These are phyloP conservation scores for Decapterus maruadsi DNA, from an alignment of 2,797 vertebrate species.

Conservation along the genomic window DNA sequence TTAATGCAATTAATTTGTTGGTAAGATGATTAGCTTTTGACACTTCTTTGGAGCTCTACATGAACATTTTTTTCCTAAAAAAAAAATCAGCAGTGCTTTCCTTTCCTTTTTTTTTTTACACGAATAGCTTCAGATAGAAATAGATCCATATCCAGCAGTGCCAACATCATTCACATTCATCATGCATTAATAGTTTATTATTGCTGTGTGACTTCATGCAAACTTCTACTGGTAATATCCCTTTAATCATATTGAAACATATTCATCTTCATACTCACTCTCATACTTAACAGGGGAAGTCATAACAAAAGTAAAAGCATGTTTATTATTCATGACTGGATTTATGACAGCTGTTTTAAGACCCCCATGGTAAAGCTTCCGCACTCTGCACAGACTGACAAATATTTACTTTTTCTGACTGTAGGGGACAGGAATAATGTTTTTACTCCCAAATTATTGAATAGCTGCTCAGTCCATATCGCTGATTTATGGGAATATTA, in stretches of 20 bases:
- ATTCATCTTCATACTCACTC: too few relatives aligned
- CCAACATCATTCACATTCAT: neutral
- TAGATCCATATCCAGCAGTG: neutral
- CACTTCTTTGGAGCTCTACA: neutral
- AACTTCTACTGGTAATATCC: too few relatives aligned
- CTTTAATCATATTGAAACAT: too few relatives aligned
- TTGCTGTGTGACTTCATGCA: neutral
- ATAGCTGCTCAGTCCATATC: neutral
- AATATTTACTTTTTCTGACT: neutral
- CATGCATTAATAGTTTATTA: neutral
- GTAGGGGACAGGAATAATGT: neutral
- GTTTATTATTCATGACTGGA: too few relatives aligned
- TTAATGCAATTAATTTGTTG: conserved; percentile 37
- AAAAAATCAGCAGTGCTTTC: too few relatives aligned
- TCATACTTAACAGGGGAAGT: too few relatives aligned
- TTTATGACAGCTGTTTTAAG: too few relatives aligned
- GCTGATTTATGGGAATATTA: neutral
- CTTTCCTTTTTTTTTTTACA: neutral
- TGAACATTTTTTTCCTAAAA: neutral
- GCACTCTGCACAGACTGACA: neutral
- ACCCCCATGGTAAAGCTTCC: too few relatives aligned
- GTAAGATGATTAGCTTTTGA: neutral
- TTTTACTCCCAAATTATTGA: neutral
- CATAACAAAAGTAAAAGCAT: too few relatives aligned
- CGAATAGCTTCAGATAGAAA: neutral